Evolutionary conservation across 2,888 invertebrate species (phyloP).

Genomic region (Archips crataeganus): DNA sequence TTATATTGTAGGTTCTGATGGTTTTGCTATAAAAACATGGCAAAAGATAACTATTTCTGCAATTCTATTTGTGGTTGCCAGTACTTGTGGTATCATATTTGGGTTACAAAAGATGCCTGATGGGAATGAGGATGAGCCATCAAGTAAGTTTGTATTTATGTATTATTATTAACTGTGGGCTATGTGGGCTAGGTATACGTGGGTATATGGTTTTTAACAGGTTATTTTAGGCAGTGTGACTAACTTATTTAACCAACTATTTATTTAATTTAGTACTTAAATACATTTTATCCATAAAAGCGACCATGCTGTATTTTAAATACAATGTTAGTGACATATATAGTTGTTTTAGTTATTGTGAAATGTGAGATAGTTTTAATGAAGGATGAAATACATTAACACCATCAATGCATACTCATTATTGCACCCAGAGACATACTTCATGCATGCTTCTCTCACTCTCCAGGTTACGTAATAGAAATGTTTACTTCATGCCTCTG

Average conservation of each 20-base stretch:
- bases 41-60: conserved; percentile 33
- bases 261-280: no score
- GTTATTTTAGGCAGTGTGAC: not conserved
- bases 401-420: no score
- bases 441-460: no score
- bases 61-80: conserved; percentile 25
- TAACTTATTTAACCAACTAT: not conserved
- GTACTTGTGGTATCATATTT: conserved; percentile 32
- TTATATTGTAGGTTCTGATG: conserved; percentile 24
- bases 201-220: not conserved
- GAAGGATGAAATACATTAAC: no score
- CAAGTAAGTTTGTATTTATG: conserved; percentile 17
- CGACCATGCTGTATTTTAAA: no score
- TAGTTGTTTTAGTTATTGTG: no score
- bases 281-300: no score
- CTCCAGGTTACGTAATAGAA: no score
- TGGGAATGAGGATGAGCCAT: conserved; percentile 11
- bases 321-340: no score
- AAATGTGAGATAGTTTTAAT: no score
- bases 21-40: conserved; percentile 34
- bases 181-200: not conserved
- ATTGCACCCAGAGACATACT: no score
- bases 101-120: conserved; percentile 18
- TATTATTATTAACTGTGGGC: not conserved
- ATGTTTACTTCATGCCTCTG: no score